These are phyloP conservation scores for Listronotus oregonensis DNA, from an alignment of 1,140 invertebrate species.

Conservation along the genomic window DNA sequence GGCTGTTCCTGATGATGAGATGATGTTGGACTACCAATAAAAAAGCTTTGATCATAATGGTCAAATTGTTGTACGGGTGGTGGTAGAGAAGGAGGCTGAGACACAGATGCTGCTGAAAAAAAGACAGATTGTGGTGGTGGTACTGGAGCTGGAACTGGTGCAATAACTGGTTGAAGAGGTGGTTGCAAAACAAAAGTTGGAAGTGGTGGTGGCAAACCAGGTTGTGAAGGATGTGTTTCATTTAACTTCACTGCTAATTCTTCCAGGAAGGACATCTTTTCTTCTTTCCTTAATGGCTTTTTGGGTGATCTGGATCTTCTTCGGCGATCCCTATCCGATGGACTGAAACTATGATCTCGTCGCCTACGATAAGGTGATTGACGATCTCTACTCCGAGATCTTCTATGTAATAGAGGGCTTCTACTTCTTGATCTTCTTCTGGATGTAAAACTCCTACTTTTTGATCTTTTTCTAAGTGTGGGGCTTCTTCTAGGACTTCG, in stretches of 20 bases:
- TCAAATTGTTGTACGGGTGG: conserved; percentile 9
- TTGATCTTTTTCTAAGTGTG: background rate
- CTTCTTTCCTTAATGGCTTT: conserved; percentile 21
- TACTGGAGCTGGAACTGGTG: conserved; percentile 16
- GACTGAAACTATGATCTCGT: conserved; percentile 26
- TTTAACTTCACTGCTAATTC: conserved; percentile 49
- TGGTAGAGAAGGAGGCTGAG: conserved; percentile 5
- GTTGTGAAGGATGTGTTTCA: conserved; percentile 33
- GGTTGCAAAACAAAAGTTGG: background rate
- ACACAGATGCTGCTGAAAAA: background rate
- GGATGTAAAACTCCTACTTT: conserved; percentile 1
- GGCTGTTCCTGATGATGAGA: background rate
- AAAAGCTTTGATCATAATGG: conserved; percentile 39
- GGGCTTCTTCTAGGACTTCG: conserved; percentile 9
- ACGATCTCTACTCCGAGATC: conserved; percentile 30
- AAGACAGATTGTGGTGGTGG: conserved; percentile 1
- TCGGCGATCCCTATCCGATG: conserved; percentile 10
- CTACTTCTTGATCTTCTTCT: conserved; percentile 21
- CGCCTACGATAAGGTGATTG: conserved; percentile 3
- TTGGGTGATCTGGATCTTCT: conserved; percentile 27
- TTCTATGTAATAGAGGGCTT: conserved; percentile 8
- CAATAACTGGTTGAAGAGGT: background rate
- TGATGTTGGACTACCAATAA: conserved; percentile 32
- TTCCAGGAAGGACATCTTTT: conserved; percentile 48
- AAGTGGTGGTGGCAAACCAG: background rate